phyloP scores from a whole-genome alignment of 1,140 invertebrate species.

The Xylocopa sonorina region DNA sequence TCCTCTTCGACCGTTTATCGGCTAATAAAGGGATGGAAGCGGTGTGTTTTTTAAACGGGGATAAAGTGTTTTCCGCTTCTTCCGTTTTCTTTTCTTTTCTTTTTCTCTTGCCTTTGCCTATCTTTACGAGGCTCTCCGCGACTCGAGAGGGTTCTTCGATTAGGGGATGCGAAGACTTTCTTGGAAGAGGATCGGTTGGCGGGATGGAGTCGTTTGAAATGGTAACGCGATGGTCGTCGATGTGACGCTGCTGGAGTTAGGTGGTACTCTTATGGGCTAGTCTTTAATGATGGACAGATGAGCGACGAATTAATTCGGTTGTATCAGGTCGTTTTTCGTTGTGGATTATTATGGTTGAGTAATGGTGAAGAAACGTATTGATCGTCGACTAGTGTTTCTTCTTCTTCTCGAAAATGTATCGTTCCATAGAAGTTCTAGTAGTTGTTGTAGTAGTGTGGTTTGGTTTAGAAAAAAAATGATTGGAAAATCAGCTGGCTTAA shows the following conservation, averaged over 20 bases:
- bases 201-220: slow-evolving; percentile 10
- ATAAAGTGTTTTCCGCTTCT: slow-evolving; percentile 10
- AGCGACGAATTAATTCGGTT: not conserved
- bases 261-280: not conserved
- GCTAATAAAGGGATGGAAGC: slow-evolving; percentile 40
- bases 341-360: too few relatives aligned
- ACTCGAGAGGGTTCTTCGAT: not conserved
- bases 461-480: too few relatives aligned
- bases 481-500: slow-evolving; percentile 1
- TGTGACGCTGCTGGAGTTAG: not conserved
- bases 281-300: not conserved
- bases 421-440: too few relatives aligned
- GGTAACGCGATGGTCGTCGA: slow-evolving; percentile 18
- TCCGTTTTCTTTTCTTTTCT: not conserved
- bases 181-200: not conserved
- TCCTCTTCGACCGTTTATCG: slow-evolving; percentile 33
- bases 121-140: too few relatives aligned
- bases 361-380: too few relatives aligned
- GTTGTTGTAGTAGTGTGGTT: too few relatives aligned
- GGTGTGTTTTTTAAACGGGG: slow-evolving; percentile 32
- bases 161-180: not conserved
- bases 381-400: too few relatives aligned
- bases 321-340: too few relatives aligned
- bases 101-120: not conserved
- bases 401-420: too few relatives aligned